Conservation (phyloP, 2,113 vertebrate genomes). For the Ceyx margarethae region DNA sequence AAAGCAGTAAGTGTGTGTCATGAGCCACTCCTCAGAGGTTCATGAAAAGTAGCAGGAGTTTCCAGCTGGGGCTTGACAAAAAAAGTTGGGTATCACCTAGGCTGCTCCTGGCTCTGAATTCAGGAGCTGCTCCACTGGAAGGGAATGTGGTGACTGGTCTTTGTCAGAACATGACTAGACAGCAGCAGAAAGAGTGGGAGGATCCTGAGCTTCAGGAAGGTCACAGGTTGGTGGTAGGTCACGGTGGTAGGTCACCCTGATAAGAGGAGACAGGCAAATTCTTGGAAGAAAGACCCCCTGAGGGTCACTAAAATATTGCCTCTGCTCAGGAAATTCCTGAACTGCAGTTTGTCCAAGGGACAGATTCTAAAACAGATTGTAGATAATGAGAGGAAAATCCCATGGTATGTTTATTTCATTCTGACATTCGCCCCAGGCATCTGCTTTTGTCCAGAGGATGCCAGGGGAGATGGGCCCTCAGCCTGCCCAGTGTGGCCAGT, state of each 20-base stretch:
- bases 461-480: neutral
- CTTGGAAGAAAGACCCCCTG: neutral
- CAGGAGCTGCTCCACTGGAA: neutral
- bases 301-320: neutral
- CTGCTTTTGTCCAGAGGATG: neutral
- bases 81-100: accelerated
- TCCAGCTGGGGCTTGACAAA: neutral
- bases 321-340: neutral
- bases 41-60: neutral
- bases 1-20: neutral
- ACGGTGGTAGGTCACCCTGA: neutral
- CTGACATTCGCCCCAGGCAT: neutral
- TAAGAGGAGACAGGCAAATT: neutral
- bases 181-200: neutral
- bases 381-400: neutral
- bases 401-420: neutral
- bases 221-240: neutral
- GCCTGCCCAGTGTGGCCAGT: neutral
- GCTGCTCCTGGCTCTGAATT: neutral
- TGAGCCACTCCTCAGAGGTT: neutral
- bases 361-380: neutral
- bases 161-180: neutral
- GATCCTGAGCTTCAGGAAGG: neutral
- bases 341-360: neutral
- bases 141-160: neutral